These are phyloP conservation scores for Mormyrus proboscirostris DNA, from an alignment of 2,797 vertebrate genomes.

Conservation along the genomic window DNA sequence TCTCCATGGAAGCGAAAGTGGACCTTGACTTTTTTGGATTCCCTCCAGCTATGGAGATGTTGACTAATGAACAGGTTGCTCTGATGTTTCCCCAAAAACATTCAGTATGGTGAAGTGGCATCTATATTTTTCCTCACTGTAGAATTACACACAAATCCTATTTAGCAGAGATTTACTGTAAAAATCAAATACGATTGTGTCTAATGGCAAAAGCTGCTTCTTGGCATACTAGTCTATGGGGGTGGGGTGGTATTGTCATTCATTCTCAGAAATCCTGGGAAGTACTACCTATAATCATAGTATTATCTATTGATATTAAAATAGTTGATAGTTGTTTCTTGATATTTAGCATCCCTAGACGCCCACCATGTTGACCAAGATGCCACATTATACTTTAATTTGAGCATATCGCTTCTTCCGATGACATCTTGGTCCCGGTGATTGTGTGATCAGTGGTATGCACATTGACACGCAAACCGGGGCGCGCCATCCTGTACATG, in stretches of 20 bases:
- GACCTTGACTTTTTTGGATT: neutral
- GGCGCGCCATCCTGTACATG: neutral
- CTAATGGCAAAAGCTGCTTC: neutral
- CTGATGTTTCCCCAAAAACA: neutral
- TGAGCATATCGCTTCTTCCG: neutral
- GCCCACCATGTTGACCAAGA: neutral
- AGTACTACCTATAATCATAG: neutral
- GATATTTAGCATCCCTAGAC: neutral
- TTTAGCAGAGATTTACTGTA: neutral
- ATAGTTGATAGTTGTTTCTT: neutral
- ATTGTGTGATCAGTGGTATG: neutral
- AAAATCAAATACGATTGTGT: neutral
- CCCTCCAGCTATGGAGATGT: neutral
- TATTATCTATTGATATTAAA: neutral
- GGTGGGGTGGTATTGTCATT: neutral
- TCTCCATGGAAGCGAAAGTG: slow-evolving; percentile 28
- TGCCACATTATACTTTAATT: neutral
- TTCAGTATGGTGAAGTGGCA: neutral
- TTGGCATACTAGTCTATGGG: neutral
- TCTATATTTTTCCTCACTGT: neutral
- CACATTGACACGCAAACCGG: neutral
- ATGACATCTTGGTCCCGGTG: neutral
- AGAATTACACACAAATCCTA: neutral
- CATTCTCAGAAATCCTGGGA: neutral
- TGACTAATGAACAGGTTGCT: neutral